Percentiles rank a stretch among this genome's conserved stretches.
phyloP scores from a whole-genome alignment of 2,113 vertebrate genomes.

The Epinephelus moara region DNA sequence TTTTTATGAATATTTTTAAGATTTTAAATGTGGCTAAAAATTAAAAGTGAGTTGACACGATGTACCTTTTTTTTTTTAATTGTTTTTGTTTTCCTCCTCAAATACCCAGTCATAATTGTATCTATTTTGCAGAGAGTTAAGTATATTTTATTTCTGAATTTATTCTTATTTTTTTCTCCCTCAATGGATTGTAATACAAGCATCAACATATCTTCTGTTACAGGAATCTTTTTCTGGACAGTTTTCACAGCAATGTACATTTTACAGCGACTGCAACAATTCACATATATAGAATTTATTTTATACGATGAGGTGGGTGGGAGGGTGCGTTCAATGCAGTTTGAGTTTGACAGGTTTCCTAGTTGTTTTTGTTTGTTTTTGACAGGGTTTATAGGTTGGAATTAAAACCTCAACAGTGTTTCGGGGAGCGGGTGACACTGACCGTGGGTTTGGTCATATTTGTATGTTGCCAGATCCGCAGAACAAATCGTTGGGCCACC shows the following conservation, averaged over 20 bases:
- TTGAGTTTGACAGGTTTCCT: constrained; percentile 34
- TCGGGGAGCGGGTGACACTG: constrained; percentile 4
- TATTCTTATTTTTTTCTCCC: constrained; percentile 66
- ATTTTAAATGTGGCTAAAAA: constrained; percentile 86
- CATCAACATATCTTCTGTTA: constrained; percentile 74
- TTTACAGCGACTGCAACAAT: constrained; percentile 84
- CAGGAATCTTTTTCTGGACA: constrained; percentile 77
- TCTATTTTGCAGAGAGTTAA: constrained; percentile 80
- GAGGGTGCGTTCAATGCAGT: constrained; percentile 43
- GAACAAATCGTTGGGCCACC: constrained; percentile 38
- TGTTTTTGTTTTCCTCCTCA: constrained; percentile 68
- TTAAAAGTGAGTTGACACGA: constrained; percentile 82
- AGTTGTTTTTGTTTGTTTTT: not conserved
- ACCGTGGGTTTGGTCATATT: constrained; percentile 34
- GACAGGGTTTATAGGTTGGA: constrained; percentile 50
- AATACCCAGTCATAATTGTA: constrained; percentile 81
- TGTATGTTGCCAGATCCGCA: constrained; percentile 18
- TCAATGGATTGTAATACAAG: constrained; percentile 58
- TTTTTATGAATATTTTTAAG: constrained; percentile 89
- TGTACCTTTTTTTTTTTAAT: constrained; percentile 71
- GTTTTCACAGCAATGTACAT: constrained; percentile 84
- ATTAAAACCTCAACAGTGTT: constrained; percentile 70
- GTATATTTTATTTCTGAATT: constrained; percentile 76
- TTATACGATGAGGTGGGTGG: constrained; percentile 66
- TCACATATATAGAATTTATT: constrained; percentile 90